These are phyloP conservation scores for Lycia hirtaria DNA, from an alignment of 2,888 invertebrate genomes.

Conservation along the genomic window DNA sequence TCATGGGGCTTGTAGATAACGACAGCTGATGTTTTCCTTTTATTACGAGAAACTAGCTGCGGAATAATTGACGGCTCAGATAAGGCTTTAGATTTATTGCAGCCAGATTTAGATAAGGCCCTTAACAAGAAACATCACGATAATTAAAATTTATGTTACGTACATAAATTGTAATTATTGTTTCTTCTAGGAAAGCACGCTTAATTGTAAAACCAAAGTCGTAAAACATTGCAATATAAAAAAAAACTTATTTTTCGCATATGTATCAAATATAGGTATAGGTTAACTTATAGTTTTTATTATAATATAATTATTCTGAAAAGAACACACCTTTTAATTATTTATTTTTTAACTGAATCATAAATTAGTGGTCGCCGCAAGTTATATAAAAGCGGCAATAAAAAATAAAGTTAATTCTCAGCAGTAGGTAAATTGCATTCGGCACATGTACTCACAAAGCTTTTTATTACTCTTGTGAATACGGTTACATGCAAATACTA, in stretches of 20 bases:
- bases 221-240: too few species aligned
- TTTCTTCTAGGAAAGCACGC: too few species aligned
- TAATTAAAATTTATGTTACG: not conserved
- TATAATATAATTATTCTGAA: too few species aligned
- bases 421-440: slow-evolving; percentile 19
- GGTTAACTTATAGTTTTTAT: too few species aligned
- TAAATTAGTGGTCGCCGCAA: not conserved
- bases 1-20: slow-evolving; percentile 21
- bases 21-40: slow-evolving; percentile 28
- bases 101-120: not conserved
- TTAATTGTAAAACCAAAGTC: too few species aligned
- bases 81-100: not conserved
- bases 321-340: too few species aligned
- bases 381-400: not conserved
- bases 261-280: too few species aligned
- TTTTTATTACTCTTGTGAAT: slow-evolving; percentile 19
- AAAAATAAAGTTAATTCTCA: slow-evolving; percentile 4
- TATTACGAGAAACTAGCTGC: slow-evolving; percentile 8
- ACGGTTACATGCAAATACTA: slow-evolving; percentile 31
- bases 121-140: not conserved
- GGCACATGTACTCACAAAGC: slow-evolving; percentile 7
- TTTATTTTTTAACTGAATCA: not conserved
- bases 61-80: slow-evolving; percentile 1
- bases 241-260: too few species aligned
- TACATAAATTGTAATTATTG: too few species aligned